These are phyloP conservation scores for Takifugu rubripes DNA, from an alignment of 2,797 vertebrate species.

Conservation along the genomic window DNA sequence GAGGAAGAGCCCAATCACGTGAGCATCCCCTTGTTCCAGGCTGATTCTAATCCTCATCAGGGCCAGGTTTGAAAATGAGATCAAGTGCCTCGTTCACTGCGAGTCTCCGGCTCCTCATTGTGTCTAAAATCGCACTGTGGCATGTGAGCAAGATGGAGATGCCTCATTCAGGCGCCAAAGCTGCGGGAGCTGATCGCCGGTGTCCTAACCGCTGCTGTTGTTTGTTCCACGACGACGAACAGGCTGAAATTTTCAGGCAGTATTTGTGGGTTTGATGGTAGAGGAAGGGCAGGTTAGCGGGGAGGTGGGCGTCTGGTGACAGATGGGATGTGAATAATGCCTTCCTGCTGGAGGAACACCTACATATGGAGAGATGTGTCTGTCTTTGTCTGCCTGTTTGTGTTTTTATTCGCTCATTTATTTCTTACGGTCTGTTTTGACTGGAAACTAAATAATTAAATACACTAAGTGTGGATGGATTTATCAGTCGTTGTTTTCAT, in stretches of 20 bases:
- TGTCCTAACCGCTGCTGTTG: slow-evolving; percentile 13
- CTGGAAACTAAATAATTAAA: slow-evolving; percentile 19
- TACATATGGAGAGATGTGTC: not conserved
- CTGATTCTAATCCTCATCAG: slow-evolving; percentile 44
- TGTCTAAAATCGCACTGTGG: slow-evolving; percentile 46
- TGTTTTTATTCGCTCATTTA: slow-evolving; percentile 4
- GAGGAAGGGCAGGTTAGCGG: not conserved
- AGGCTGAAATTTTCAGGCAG: slow-evolving; percentile 1
- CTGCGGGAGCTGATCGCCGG: slow-evolving; percentile 30
- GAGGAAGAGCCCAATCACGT: slow-evolving; percentile 22
- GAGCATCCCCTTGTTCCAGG: slow-evolving; percentile 34
- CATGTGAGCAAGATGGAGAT: slow-evolving; percentile 33
- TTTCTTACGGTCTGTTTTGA: slow-evolving; percentile 2
- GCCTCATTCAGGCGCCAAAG: slow-evolving; percentile 26
- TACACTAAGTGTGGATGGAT: slow-evolving; percentile 15
- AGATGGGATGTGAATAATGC: not conserved
- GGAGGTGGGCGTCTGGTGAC: not conserved
- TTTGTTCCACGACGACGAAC: slow-evolving; percentile 4
- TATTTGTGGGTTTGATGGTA: not conserved
- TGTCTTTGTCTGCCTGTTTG: not conserved
- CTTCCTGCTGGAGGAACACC: slow-evolving; percentile 6
- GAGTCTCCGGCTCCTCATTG: slow-evolving; percentile 30
- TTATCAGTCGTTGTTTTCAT: slow-evolving; percentile 12
- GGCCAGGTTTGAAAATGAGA: slow-evolving; percentile 46
- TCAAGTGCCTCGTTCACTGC: slow-evolving; percentile 48